Evolutionary conservation across 2,797 vertebrate species (phyloP).

Genomic region (Vireo griseus): DNA sequence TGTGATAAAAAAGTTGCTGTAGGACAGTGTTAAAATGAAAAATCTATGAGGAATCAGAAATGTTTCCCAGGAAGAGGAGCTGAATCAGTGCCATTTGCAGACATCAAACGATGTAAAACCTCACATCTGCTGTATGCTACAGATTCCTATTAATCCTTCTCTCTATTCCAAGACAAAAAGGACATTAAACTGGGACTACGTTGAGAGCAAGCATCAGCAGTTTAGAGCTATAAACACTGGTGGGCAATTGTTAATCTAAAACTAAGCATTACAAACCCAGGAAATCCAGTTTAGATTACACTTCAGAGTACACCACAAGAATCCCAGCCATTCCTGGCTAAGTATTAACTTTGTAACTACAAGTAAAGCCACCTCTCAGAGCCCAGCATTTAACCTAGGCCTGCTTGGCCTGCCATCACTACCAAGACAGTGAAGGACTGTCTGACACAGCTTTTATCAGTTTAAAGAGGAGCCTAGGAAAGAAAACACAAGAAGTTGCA

Average conservation of each 20-base stretch:
- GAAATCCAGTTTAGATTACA: slow-evolving; percentile 10
- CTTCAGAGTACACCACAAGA: background rate
- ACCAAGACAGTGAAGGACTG: background rate
- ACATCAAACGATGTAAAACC: background rate
- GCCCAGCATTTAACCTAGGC: background rate
- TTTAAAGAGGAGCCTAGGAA: background rate
- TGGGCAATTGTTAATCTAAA: background rate
- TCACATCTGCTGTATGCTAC: background rate
- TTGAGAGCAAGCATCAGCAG: background rate
- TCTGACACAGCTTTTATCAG: background rate
- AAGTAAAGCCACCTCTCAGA: background rate
- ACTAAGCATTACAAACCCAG: background rate
- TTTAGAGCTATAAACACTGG: background rate
- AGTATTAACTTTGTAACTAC: slow-evolving; percentile 6
- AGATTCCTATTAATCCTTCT: background rate
- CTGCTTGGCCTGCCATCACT: background rate
- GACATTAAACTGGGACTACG: background rate
- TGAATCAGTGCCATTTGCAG: background rate
- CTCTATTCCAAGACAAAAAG: background rate
- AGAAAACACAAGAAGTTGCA: background rate
- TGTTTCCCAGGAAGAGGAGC: background rate
- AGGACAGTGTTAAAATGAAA: background rate
- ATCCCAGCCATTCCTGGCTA: background rate
- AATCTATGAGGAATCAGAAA: background rate
- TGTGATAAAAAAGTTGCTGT: background rate